These are phyloP conservation scores for Melikaiella ostensackeni DNA, from an alignment of 2,888 invertebrate genomes.

Conservation along the genomic window DNA sequence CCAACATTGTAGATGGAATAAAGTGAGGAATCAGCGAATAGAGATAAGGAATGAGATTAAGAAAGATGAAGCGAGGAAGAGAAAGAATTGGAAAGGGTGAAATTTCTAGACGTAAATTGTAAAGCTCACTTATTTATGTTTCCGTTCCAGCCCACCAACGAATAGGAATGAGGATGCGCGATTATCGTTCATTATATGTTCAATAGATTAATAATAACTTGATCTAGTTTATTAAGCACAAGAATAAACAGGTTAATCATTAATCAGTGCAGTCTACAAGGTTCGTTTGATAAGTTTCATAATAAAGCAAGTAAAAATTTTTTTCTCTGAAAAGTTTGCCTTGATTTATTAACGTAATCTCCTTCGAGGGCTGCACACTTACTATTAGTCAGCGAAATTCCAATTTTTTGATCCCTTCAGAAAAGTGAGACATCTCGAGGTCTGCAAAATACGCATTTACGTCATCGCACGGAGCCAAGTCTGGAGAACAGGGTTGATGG, in stretches of 20 bases:
- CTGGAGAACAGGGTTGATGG: too few relatives aligned
- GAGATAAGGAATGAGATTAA: constrained; percentile 28
- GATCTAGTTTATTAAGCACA: constrained; percentile 19
- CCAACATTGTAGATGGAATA: constrained; percentile 28
- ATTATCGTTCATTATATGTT: constrained; percentile 32
- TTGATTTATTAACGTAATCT: too few relatives aligned
- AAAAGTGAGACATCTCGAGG: too few relatives aligned
- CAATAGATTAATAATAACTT: constrained; percentile 16
- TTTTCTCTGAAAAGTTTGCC: too few relatives aligned
- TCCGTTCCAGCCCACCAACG: constrained; percentile 38
- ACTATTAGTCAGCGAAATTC: too few relatives aligned
- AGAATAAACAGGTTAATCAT: background rate
- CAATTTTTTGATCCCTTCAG: too few relatives aligned
- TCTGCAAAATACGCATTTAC: too few relatives aligned
- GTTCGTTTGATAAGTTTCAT: too few relatives aligned
- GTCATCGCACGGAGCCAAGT: too few relatives aligned
- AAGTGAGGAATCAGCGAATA: background rate
- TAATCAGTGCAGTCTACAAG: background rate
- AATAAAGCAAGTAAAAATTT: too few relatives aligned
- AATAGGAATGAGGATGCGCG: constrained; percentile 28
- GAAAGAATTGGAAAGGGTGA: constrained; percentile 5
- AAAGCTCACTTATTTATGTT: constrained; percentile 26
- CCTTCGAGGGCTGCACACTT: too few relatives aligned
- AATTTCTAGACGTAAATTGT: constrained; percentile 20
- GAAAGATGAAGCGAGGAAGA: constrained; percentile 36